A percentile compares a stretch with the other conserved stretches of the same genome.
Conservation (phyloP, 1,140 invertebrate species). For the Muscidifurax raptorellus region DNA sequence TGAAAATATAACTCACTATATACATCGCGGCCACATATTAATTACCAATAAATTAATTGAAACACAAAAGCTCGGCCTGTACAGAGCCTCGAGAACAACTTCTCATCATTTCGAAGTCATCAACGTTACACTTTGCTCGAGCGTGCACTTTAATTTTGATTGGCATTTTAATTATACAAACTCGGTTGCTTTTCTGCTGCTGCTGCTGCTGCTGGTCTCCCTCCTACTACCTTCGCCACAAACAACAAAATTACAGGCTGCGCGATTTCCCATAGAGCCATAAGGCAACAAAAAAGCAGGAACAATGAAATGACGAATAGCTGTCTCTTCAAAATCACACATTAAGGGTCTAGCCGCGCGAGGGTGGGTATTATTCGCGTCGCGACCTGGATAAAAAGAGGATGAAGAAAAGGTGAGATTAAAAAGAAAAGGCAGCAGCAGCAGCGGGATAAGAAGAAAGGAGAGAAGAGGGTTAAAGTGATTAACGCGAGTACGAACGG, state of each 20-base stretch:
- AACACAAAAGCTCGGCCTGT: not conserved
- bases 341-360: not conserved
- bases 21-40: not conserved
- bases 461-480: not conserved
- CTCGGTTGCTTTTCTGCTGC: not conserved
- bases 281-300: not conserved
- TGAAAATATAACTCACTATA: not conserved
- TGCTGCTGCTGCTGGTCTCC: no score
- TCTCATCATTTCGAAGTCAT: constrained; percentile 23
- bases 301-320: constrained; percentile 30
- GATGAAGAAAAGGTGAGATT: not conserved
- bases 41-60: constrained; percentile 38
- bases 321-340: constrained; percentile 36
- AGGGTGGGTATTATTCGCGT: not conserved
- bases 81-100: not conserved
- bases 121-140: constrained; percentile 4
- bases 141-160: constrained; percentile 56
- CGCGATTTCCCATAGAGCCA: constrained; percentile 21
- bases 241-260: constrained; percentile 40
- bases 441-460: not conserved
- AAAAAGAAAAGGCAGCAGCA: not conserved
- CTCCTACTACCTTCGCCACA: not conserved
- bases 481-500: constrained; percentile 15
- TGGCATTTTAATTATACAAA: constrained; percentile 47
- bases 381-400: not conserved